Conservation (phyloP, 2,113 vertebrate species). For the Sialia sialis region DNA sequence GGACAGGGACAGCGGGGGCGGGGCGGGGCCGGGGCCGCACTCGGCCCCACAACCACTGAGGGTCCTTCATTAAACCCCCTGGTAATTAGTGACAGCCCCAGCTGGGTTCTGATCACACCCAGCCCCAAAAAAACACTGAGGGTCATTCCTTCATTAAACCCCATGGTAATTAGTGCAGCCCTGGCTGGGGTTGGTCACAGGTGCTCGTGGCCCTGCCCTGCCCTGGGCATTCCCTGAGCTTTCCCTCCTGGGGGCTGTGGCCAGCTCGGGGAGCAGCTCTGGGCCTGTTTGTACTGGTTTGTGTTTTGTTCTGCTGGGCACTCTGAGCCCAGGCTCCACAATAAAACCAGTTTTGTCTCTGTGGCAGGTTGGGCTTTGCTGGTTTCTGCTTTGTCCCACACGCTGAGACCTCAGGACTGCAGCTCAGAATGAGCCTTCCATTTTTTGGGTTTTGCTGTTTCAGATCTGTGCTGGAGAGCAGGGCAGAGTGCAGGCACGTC, state of each 20-base stretch:
- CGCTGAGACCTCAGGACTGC: fast-evolving
- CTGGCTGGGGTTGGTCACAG: not conserved
- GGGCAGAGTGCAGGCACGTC: fast-evolving
- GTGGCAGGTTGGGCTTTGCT: not conserved
- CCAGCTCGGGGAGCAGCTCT: fast-evolving
- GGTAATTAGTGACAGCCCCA: no score
- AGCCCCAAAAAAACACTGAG: no score
- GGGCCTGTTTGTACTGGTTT: slow-evolving; percentile 10
- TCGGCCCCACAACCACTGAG: slow-evolving; percentile 79
- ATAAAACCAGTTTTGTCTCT: slow-evolving; percentile 3
- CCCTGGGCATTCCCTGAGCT: not conserved
- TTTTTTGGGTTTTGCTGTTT: not conserved
- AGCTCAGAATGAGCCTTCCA: no score
- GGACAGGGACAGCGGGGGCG: slow-evolving; percentile 52
- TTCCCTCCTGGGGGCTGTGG: not conserved
- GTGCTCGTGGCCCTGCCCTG: not conserved
- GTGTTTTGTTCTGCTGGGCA: not conserved
- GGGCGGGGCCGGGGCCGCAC: slow-evolving; percentile 79
- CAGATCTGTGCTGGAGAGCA: not conserved
- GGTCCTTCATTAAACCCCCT: no score
- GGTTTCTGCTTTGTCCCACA: fast-evolving
- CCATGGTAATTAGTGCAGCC: no score
- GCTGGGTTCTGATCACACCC: no score
- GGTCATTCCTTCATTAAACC: no score
- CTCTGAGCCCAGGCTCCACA: not conserved